Evolutionary conservation across 2,113 vertebrate genomes (phyloP), one percentile per base, ranked within the genome.

Genomic region (Tachuris rubrigastra): DNA sequence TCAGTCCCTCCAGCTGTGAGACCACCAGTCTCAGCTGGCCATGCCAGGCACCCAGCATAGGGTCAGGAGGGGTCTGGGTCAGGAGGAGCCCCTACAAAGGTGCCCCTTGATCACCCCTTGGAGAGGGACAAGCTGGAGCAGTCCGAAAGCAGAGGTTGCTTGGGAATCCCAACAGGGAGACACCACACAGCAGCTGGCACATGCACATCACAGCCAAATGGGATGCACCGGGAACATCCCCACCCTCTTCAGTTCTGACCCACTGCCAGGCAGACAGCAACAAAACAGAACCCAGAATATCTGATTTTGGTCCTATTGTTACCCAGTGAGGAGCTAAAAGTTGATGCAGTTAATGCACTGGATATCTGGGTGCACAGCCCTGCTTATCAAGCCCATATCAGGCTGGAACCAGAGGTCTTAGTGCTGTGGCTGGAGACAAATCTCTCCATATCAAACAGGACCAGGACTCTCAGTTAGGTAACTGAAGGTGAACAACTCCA

Each of bases 211-310:
- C 30, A 42, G 53, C 24, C 42, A 60, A 52, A 60, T 3, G 8
- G 31, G 30, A 15, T 6, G 10, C 46, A 6, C 33, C 18, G 50
- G n/a, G 52, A 79, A 2, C 13, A 10, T 42, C 41, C 33, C 4
- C 0, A 0, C 3, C 1, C 3, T 25, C 30, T 31, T 25, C 10
- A 0, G 58, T 4, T 53, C 67, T 65, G 31, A 9, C 33, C 55
- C 3, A 2, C 15, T 17, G 50, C 33, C 52, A 8, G 71, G 35
- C 6, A 5, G 27, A 25, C 9, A 58, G 69, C 31, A 33, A 37
- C 1, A 21, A 41, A 44, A 49, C 5, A 22, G 39, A 23, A 6
- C 27, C 12, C 10, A 10, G 20, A 68, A 63, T 0, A 13, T 0
- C 0, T 37, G 14, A 65, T 47, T 93, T 24, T 1, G 0, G 67